Conservation (phyloP, 30 jellyfish, hydroid and myxozoan species). For the Aurelia aurita complex sp. Pacific region DNA sequence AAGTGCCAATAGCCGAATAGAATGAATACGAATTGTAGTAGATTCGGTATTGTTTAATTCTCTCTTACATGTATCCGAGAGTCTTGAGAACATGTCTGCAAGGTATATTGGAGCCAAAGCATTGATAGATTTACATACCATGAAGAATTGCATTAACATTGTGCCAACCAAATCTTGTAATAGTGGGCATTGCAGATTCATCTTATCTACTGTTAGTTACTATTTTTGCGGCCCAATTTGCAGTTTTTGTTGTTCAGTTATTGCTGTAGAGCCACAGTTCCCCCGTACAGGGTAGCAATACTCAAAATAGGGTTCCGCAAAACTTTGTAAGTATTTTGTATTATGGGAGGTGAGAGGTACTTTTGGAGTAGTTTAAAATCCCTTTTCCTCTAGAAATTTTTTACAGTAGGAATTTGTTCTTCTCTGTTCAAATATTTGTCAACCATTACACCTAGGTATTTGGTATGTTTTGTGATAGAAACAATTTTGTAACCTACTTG, state of each 20-base stretch:
- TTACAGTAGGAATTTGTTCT: not conserved
- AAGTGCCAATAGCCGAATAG: no score
- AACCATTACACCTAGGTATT: slow-evolving; percentile 4
- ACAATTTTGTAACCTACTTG: not conserved
- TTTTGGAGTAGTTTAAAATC: not conserved
- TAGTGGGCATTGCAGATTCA: not conserved
- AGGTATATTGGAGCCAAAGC: slow-evolving; percentile 13
- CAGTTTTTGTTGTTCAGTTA: not conserved
- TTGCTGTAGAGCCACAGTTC: not conserved
- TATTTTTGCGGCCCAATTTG: slow-evolving; percentile 1
- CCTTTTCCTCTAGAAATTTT: not conserved
- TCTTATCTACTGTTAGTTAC: slow-evolving; percentile 3
- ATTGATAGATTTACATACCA: not conserved
- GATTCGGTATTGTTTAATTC: slow-evolving; percentile 19
- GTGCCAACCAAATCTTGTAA: slow-evolving; percentile 10
- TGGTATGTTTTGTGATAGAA: not conserved
- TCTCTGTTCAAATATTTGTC: not conserved
- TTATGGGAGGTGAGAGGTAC: not conserved
- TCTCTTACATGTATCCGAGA: slow-evolving; percentile 12
- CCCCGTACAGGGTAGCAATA: not conserved
- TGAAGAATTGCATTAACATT: not conserved
- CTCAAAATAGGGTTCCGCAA: slow-evolving; percentile 4
- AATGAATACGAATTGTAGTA: no score
- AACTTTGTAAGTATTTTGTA: not conserved
- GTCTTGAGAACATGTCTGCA: slow-evolving; percentile 3